phyloP scores from a whole-genome alignment of 2,888 invertebrate species.

The Agriopis marginaria region DNA sequence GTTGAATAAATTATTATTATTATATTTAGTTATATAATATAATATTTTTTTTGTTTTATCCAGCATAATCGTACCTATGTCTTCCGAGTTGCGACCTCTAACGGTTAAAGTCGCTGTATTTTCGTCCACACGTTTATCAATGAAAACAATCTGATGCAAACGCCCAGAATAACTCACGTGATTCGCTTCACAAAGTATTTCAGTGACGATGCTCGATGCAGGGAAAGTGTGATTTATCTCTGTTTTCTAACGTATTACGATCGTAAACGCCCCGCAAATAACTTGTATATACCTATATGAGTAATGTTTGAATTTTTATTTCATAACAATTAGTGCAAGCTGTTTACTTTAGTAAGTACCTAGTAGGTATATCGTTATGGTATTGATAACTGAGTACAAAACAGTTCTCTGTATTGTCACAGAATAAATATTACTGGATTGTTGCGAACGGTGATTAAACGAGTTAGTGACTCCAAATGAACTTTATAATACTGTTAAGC shows the following conservation, averaged over 20 bases:
- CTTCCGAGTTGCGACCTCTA: slow-evolving; percentile 36
- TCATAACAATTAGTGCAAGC: slow-evolving; percentile 32
- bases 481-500: slow-evolving; percentile 43
- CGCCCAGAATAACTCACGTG: slow-evolving; percentile 41
- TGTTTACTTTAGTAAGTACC: slow-evolving; percentile 13
- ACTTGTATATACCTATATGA: slow-evolving; percentile 33
- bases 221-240: slow-evolving; percentile 42
- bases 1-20: too few relatives aligned
- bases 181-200: slow-evolving; percentile 40
- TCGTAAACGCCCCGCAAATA: slow-evolving; percentile 29
- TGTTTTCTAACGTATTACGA: slow-evolving; percentile 47
- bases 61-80: not conserved
- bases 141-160: slow-evolving; percentile 40
- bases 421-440: slow-evolving; percentile 43
- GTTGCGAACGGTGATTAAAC: slow-evolving; percentile 53
- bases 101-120: slow-evolving; percentile 39
- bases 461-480: slow-evolving; percentile 49
- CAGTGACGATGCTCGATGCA: slow-evolving; percentile 21
- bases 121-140: slow-evolving; percentile 41
- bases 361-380: not conserved
- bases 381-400: too few relatives aligned
- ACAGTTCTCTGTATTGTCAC: too few relatives aligned
- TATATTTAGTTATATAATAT: too few relatives aligned
- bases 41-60: too few relatives aligned
- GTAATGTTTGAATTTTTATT: slow-evolving; percentile 49